phyloP scores from a whole-genome alignment of 2,113 vertebrate species.

The Apeltes quadracus region DNA sequence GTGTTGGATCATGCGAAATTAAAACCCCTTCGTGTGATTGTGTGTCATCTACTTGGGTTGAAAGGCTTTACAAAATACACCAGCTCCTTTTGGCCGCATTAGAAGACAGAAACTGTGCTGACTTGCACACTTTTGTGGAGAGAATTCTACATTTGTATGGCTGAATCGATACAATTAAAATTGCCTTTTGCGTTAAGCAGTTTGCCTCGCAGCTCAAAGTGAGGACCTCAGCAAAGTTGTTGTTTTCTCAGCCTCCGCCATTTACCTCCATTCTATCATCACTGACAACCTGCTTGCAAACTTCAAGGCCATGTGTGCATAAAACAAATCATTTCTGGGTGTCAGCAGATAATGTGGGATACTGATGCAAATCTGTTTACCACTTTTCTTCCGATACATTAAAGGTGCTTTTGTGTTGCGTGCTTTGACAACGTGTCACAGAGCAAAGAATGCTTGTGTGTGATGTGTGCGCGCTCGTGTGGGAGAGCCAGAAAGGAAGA shows the following conservation, averaged over 20 bases:
- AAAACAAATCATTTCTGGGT: conserved; percentile 83
- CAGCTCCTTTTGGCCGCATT: conserved; percentile 73
- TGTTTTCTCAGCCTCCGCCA: conserved; percentile 79
- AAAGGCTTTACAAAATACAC: conserved; percentile 79
- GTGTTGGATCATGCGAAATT: conserved; percentile 78
- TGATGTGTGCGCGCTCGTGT: conserved; percentile 46
- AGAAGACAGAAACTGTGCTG: conserved; percentile 82
- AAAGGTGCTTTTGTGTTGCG: conserved; percentile 78
- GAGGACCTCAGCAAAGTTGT: conserved; percentile 84
- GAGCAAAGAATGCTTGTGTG: conserved; percentile 62
- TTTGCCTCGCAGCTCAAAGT: conserved; percentile 79
- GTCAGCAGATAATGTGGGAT: conserved; percentile 82
- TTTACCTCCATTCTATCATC: conserved; percentile 86
- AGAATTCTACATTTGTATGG: conserved; percentile 83
- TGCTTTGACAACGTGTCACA: conserved; percentile 73
- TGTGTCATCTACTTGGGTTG: conserved; percentile 70
- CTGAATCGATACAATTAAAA: conserved; percentile 87
- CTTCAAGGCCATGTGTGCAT: conserved; percentile 80
- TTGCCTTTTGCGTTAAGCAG: conserved; percentile 76
- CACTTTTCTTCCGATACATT: conserved; percentile 74
- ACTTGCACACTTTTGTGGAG: conserved; percentile 73
- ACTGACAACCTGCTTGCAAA: conserved; percentile 82
- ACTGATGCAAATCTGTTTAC: conserved; percentile 84
- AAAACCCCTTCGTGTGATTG: conserved; percentile 74
- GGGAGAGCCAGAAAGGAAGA: conserved; percentile 38